Evolutionary conservation across 2,797 vertebrate species (phyloP).

Genomic region (Pogoniulus pusillus): DNA sequence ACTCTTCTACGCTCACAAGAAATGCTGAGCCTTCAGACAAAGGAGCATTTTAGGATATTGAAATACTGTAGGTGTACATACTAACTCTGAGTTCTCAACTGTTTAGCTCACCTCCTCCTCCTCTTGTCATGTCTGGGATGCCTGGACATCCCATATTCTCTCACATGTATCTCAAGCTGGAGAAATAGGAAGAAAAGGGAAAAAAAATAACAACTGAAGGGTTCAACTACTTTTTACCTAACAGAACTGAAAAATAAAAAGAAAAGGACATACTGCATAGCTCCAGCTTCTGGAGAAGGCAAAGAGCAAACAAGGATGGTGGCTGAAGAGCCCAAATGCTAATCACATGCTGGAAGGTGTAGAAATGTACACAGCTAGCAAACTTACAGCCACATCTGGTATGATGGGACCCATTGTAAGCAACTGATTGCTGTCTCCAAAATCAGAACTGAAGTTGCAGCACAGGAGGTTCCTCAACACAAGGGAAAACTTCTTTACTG

Average conservation of each 20-base stretch:
- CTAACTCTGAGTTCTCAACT: not conserved
- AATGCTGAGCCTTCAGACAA: not conserved
- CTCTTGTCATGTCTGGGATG: not conserved
- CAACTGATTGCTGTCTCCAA: not conserved
- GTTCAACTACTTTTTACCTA: not conserved
- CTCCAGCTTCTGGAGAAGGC: not conserved
- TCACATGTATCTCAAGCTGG: not conserved
- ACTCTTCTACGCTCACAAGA: not conserved
- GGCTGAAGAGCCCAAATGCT: not conserved
- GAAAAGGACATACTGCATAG: not conserved
- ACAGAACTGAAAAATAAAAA: not conserved
- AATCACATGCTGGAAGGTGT: not conserved
- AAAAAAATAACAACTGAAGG: not conserved
- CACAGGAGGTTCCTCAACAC: too few species aligned
- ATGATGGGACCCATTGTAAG: not conserved
- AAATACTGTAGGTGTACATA: not conserved
- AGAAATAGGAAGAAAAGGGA: not conserved
- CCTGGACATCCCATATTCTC: not conserved
- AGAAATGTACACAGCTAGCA: not conserved
- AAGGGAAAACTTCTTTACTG: too few species aligned
- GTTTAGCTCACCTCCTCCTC: not conserved
- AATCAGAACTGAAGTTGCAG: not conserved
- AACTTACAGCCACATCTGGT: not conserved
- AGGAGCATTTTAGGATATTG: not conserved
- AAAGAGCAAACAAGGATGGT: not conserved